Evolutionary conservation across 1,140 invertebrate species (phyloP), one percentile per base, ranked within the genome.

Genomic region (Ganaspis sp.): DNA sequence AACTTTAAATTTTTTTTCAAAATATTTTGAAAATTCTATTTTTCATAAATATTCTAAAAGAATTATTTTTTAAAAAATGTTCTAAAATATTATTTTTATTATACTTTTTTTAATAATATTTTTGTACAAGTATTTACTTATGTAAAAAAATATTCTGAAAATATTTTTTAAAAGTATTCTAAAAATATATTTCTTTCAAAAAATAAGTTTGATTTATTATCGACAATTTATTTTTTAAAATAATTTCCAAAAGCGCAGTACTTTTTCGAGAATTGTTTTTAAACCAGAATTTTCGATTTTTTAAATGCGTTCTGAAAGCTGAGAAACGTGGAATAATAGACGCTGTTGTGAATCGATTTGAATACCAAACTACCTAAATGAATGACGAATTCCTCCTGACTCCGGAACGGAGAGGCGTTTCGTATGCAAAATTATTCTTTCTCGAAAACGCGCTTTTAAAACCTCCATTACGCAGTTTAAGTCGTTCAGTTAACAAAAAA

Each of bases 281-380:
- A 17, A 17, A 17, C n/a, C 8, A 1, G 19, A 17, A 49, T 49
- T 15, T 42, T 49, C n/a, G 4, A 49, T 49, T 49, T 9, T 1
- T 4, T 17, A 49, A 49, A 49, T 49, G 17, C 6, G n/a, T 17
- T 49, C 17, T 17, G 0, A 49, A 49, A 49, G 3, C 19, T 6
- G 15, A n/a, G 6, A 49, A 49, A 49, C 45, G 45, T 49, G 9
- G 45, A 49, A 17, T 49, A 49, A 34, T 34, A 34, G 29, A 34
- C 29, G 45, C 15, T 17, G 45, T 5, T 4, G 45, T 49, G 17
- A 49, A 49, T 49, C 45, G 45, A 64, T 64, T 64, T 64, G 54
- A 64, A 64, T 64, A 64, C 23, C 54, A 64, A 64, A 64, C 12
- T 64, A 26, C 21, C 21, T 64, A 64, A 64, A 23, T 26, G 26